phyloP scores from a whole-genome alignment of 2,888 invertebrate genomes.

The Piscicola geometra region DNA sequence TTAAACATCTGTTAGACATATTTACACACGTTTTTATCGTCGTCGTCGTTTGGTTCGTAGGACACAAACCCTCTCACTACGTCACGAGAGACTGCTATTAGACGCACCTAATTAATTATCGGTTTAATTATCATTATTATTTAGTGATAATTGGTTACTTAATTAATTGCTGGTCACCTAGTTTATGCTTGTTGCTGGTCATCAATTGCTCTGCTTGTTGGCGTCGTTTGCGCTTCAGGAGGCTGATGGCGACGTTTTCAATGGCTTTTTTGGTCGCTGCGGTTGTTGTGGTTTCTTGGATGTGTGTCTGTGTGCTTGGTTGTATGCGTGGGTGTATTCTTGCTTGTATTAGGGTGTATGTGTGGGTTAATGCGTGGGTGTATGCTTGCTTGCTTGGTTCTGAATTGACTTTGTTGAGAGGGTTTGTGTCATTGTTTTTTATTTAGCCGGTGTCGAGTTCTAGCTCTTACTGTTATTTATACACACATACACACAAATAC shows the following conservation, averaged over 20 bases:
- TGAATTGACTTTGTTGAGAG: neutral
- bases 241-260: too few species aligned
- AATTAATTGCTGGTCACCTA: neutral
- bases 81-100: too few species aligned
- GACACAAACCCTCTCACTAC: neutral
- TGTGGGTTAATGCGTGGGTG: neutral
- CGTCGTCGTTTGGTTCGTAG: constrained; percentile 12
- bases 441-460: constrained; percentile 10
- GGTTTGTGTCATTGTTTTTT: constrained; percentile 2
- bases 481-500: constrained; percentile 14
- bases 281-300: neutral
- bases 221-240: too few species aligned
- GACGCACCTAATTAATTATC: too few species aligned
- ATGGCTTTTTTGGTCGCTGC: too few species aligned
- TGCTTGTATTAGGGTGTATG: neutral
- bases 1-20: constrained; percentile 6
- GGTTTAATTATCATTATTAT: too few species aligned
- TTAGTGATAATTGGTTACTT: neutral
- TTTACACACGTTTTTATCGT: neutral
- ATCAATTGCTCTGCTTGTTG: neutral
- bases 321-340: neutral
- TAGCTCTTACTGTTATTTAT: constrained; percentile 6
- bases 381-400: neutral
- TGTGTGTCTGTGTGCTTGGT: neutral
- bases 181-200: neutral